Conservation (phyloP, 2,797 vertebrate genomes). For the Microctenopoma steveboyesi region DNA sequence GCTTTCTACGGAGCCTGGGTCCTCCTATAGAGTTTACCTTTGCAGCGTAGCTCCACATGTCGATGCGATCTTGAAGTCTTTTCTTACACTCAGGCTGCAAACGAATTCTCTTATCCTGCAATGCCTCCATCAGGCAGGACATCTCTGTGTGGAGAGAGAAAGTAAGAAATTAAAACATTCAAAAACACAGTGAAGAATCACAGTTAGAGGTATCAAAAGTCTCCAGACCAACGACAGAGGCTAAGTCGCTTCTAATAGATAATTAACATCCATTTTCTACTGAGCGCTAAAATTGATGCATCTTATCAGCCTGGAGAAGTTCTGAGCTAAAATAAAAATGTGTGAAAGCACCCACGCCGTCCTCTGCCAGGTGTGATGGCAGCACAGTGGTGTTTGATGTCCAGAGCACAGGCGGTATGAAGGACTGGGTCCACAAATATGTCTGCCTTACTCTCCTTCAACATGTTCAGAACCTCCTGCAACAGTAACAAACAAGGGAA, state of each 20-base stretch:
- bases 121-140: constrained; percentile 96
- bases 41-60: constrained; percentile 98
- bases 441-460: constrained; percentile 97
- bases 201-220: too few species aligned
- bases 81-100: constrained; percentile 98
- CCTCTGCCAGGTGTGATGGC: constrained; percentile 93
- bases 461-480: constrained; percentile 96
- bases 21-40: constrained; percentile 81
- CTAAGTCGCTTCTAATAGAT: background rate
- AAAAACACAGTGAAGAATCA: background rate
- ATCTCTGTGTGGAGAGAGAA: constrained; percentile 84
- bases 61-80: constrained; percentile 94
- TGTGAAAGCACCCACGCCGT: constrained; percentile 86
- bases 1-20: too few species aligned
- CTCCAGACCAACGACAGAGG: background rate
- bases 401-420: constrained; percentile 96
- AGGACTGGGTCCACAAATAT: constrained; percentile 97
- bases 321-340: background rate
- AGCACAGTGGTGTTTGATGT: constrained; percentile 97
- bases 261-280: too few species aligned
- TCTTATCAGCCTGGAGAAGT: background rate
- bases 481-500: background rate
- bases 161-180: background rate
- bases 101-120: constrained; percentile 93
- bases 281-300: background rate